These are phyloP conservation scores for Eupeodes luniger DNA, from an alignment of 2,888 invertebrate genomes.

Conservation along the genomic window DNA sequence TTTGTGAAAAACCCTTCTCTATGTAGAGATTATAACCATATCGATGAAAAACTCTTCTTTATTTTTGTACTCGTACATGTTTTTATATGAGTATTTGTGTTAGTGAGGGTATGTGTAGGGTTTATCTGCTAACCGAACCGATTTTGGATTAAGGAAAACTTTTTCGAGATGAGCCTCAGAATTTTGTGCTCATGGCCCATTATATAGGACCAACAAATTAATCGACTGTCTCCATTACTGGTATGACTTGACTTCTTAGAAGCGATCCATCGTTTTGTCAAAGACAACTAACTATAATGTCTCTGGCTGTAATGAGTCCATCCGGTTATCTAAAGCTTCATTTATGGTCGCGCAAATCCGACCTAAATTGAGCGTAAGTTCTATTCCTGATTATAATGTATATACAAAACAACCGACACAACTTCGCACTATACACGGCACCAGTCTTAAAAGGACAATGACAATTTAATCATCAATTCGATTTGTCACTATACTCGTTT, in stretches of 20 bases:
- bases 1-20: background rate
- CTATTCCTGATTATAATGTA: background rate
- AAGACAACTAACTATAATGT: slow-evolving; percentile 56
- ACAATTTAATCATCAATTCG: slow-evolving; percentile 62
- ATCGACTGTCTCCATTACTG: slow-evolving; percentile 23
- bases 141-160: background rate
- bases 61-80: background rate
- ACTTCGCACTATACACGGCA: too few species aligned
- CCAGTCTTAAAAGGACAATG: slow-evolving; percentile 22
- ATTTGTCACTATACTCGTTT: slow-evolving; percentile 46
- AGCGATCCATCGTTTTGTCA: slow-evolving; percentile 25
- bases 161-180: background rate
- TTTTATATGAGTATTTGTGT: background rate
- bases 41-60: background rate
- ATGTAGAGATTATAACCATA: background rate
- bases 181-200: background rate
- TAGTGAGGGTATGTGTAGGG: too few species aligned
- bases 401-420: background rate
- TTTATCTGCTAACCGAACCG: background rate
- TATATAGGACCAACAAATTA: slow-evolving; percentile 9
- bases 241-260: slow-evolving; percentile 13
- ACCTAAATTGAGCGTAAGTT: slow-evolving; percentile 34
- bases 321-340: slow-evolving; percentile 54
- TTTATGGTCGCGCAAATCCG: slow-evolving; percentile 47
- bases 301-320: slow-evolving; percentile 38